Evolutionary conservation across 2,797 vertebrate genomes (phyloP).

Genomic region (Fratercula arctica): DNA sequence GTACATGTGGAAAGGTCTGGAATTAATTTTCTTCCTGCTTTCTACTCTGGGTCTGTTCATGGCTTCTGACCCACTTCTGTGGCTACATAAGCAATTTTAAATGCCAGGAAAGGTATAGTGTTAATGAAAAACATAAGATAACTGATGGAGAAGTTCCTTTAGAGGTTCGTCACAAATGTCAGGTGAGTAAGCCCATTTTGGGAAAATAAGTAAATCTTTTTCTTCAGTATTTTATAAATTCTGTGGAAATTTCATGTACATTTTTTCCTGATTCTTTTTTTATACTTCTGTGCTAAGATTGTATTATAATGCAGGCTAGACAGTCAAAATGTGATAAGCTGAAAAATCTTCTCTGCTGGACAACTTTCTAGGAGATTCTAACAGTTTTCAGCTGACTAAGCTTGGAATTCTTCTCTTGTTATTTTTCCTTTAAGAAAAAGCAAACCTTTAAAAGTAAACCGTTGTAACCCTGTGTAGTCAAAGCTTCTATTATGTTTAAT

Average conservation of each 20-base stretch:
- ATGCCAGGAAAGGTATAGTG: neutral
- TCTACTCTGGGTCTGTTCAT: neutral
- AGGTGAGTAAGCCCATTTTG: neutral
- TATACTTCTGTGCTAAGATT: neutral
- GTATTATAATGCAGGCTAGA: neutral
- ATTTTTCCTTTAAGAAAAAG: neutral
- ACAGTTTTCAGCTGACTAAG: neutral
- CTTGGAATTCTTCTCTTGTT: neutral
- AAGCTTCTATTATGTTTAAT: neutral
- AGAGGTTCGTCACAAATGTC: neutral
- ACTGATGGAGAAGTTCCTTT: neutral
- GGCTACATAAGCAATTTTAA: neutral
- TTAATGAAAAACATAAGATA: neutral
- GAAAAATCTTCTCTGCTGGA: neutral
- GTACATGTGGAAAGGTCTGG: neutral
- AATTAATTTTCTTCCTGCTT: neutral
- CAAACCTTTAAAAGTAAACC: neutral
- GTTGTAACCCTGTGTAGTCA: neutral
- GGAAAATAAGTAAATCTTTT: neutral
- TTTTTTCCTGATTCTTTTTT: neutral
- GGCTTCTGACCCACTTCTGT: neutral
- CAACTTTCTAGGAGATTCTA: neutral
- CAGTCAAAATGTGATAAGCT: neutral
- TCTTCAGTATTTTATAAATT: neutral
- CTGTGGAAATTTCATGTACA: neutral